phyloP scores from a whole-genome alignment of 2,113 vertebrate species.

The Gnathonemus longibarbis region DNA sequence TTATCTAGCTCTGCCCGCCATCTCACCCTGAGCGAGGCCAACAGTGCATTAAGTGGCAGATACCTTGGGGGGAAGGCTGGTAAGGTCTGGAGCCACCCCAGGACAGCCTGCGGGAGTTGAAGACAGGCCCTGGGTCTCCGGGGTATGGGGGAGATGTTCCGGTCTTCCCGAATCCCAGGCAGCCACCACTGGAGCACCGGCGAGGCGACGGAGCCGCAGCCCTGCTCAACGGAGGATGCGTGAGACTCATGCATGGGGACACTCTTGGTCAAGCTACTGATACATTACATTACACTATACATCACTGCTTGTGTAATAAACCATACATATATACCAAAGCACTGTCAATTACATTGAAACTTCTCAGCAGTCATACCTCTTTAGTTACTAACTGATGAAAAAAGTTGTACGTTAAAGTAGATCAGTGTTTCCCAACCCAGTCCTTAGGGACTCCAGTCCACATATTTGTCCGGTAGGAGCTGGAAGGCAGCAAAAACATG shows the following conservation, averaged over 20 bases:
- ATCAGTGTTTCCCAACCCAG: not conserved
- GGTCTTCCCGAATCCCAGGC: slow-evolving; percentile 57
- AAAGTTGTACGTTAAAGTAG: not conserved
- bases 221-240: slow-evolving; percentile 48
- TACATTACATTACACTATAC: not conserved
- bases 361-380: not conserved
- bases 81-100: slow-evolving; percentile 68
- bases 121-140: slow-evolving; percentile 48
- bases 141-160: slow-evolving; percentile 67
- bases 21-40: not conserved
- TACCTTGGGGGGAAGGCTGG: slow-evolving; percentile 74
- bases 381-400: not conserved
- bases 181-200: slow-evolving; percentile 61
- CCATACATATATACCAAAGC: not conserved
- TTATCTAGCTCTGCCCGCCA: not conserved
- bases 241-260: not conserved
- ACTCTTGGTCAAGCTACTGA: not conserved
- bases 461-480: not conserved
- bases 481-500: not conserved
- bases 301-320: not conserved
- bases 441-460: not conserved
- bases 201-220: slow-evolving; percentile 48
- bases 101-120: slow-evolving; percentile 64
- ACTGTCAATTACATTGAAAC: not conserved
- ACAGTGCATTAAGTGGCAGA: not conserved